phyloP scores from a whole-genome alignment of 2,888 invertebrate genomes.

The Parnassius orleans region DNA sequence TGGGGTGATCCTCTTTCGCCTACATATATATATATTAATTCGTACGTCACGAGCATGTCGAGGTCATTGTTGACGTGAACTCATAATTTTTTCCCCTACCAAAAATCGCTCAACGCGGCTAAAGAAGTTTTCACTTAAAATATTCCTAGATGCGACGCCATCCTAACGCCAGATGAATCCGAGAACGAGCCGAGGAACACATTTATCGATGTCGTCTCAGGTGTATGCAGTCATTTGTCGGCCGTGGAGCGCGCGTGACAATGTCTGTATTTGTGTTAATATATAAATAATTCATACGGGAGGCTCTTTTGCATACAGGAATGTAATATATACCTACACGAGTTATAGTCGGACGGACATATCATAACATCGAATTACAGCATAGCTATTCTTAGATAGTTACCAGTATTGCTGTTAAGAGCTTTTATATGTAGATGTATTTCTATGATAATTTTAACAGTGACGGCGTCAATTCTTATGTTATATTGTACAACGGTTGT shows the following conservation, averaged over 20 bases:
- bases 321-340: neutral
- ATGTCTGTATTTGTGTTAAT: conserved; percentile 2
- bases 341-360: neutral
- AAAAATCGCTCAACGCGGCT: too few species aligned
- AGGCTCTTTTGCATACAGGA: conserved; percentile 10
- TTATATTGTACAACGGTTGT: too few species aligned
- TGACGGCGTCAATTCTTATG: neutral
- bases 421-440: neutral
- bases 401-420: neutral
- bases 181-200: neutral
- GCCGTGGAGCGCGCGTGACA: conserved; percentile 6
- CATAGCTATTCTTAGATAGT: neutral
- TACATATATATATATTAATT: too few species aligned
- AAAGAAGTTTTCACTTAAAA: too few species aligned
- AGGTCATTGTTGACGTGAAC: too few species aligned
- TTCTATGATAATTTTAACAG: conserved; percentile 1
- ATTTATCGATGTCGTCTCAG: conserved; percentile 3
- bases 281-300: conserved; percentile 11
- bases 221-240: conserved; percentile 10
- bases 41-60: too few species aligned
- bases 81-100: too few species aligned
- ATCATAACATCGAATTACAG: neutral
- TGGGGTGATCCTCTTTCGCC: too few species aligned
- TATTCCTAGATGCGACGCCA: neutral
- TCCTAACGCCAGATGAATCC: neutral